These are phyloP conservation scores for Etheostoma spectabile DNA, from an alignment of 2,113 vertebrate genomes.

Conservation along the genomic window DNA sequence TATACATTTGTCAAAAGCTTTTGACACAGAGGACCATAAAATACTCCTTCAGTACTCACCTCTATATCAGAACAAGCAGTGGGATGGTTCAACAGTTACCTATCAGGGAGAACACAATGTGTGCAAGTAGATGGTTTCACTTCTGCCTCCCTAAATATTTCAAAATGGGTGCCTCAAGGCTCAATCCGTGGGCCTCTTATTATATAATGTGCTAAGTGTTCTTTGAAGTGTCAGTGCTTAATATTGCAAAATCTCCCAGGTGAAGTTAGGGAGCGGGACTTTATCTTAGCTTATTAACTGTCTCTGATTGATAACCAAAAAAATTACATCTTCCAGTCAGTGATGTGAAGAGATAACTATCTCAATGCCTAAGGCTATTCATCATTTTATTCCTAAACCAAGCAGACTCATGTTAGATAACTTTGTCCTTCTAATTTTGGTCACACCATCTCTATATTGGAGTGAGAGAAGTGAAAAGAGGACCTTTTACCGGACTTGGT, in stretches of 20 bases:
- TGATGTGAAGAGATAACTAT: background rate
- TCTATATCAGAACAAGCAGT: too few species aligned
- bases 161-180: too few species aligned
- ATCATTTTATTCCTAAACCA: slow-evolving; percentile 13
- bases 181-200: too few species aligned
- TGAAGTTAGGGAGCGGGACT: background rate
- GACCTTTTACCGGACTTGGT: background rate
- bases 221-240: background rate
- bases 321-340: background rate
- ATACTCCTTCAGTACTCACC: too few species aligned
- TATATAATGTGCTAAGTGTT: background rate
- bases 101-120: too few species aligned
- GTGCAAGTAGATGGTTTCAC: too few species aligned
- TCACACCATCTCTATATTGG: background rate
- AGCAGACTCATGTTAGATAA: slow-evolving; percentile 29
- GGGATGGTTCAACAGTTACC: too few species aligned
- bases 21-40: too few species aligned
- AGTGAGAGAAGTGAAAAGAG: background rate
- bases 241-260: background rate
- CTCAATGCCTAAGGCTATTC: background rate
- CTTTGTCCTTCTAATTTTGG: background rate
- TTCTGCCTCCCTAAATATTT: too few species aligned
- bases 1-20: too few species aligned
- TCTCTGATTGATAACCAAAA: background rate
- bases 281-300: background rate